Base-by-base conservation (phyloP, 1,140 invertebrate genomes). In the Drosophila funebris region DNA sequence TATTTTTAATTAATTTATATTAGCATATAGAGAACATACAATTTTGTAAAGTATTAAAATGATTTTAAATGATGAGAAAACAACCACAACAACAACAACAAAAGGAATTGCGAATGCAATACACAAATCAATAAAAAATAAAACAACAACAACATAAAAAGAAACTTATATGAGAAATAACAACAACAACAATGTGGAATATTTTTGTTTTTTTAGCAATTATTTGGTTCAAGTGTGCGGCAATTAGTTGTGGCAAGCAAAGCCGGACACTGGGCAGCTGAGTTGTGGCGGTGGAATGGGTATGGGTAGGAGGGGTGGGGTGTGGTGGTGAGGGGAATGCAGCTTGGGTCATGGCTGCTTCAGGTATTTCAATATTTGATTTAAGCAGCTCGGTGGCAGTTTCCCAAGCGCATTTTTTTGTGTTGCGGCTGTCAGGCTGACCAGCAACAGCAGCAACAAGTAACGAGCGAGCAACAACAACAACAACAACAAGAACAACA, bases 1-100 rank as follows among this genome's bases (percentile, higher is more conserved):
- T 74, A 63, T 74, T 75, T 82, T 72, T 87, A 87, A 87, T 78
- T 87, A 87, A 87, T 87, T 87, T 87, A 87, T 87, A 87, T 85
- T 87, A 87, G 82, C 46, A 58, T 54, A 37, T 87, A 87, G 75
- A 64, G 39, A 46, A 57, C 31, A 58, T 72, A 64, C 66, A 75
- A 78, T 78, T 82, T 88, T 87, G 83, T 87, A 87, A 88, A 87
- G 82, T 87, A 87, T 87, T 87, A 87, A 82, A 78, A 61, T 13
- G 20, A 61, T 27, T 31, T 33, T 8, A 44, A 58, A 58, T 43
- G 63, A 73, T 78, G 13, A 66, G 9, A 54, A 70, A 76, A 70
- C 54, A 84, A 60, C 50, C 79, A 69, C 62, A 72, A 74, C 43
- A 66, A 57, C 24, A 58, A 68, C 24, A 62, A 58, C 36, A 70